Conservation (phyloP, 2,888 invertebrate genomes). For the Orthosia gracilis region DNA sequence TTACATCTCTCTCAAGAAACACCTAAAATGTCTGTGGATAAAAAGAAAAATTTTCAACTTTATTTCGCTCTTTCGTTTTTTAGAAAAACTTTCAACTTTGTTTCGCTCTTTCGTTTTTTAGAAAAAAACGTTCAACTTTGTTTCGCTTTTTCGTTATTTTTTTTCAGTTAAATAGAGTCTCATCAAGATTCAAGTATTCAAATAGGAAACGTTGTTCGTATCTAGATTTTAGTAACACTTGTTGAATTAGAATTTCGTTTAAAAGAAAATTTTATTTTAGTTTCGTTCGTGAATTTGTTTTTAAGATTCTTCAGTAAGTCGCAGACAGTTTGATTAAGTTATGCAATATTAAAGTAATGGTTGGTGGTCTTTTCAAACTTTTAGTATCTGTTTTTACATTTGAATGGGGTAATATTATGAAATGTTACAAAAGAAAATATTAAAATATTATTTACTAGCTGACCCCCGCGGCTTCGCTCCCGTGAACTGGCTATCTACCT, state of each 20-base stretch:
- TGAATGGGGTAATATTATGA: too few species aligned
- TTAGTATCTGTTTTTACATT: background rate
- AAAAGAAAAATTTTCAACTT: background rate
- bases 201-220: background rate
- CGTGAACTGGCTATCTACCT: too few species aligned
- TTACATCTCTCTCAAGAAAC: background rate
- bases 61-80: background rate
- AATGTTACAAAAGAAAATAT: too few species aligned
- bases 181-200: background rate
- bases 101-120: background rate
- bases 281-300: background rate
- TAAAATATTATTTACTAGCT: too few species aligned
- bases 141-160: background rate
- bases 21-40: background rate
- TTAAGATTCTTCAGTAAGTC: too few species aligned
- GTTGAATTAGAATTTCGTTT: conserved; percentile 15
- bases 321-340: background rate
- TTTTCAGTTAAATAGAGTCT: background rate
- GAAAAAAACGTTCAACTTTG: background rate
- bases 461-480: too few species aligned
- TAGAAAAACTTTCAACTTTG: background rate
- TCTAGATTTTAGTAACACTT: conserved; percentile 29
- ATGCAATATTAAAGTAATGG: background rate
- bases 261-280: background rate
- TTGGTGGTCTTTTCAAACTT: background rate